Percentiles rank a stretch among this genome's conserved stretches.
These are phyloP conservation scores for Ophiodon elongatus DNA, from an alignment of 2,113 vertebrate species.

Conservation along the genomic window DNA sequence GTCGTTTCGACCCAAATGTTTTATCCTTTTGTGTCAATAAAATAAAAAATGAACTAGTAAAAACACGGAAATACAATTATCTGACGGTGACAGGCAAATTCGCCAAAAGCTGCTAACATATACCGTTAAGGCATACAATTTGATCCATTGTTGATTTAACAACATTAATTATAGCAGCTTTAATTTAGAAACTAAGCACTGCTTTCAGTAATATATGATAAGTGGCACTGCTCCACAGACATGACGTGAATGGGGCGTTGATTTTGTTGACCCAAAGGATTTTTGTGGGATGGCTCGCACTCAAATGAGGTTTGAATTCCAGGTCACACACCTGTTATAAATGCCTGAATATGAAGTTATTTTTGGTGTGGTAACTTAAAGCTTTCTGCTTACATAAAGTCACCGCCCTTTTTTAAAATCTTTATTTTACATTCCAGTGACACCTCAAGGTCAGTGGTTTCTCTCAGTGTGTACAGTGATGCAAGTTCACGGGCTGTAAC, in stretches of 20 bases:
- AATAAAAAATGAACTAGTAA: background rate
- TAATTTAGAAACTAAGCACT: background rate
- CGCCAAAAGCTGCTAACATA: background rate
- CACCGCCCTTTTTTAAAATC: background rate
- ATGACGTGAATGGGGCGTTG: background rate
- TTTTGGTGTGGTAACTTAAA: conserved; percentile 25
- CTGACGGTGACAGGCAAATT: background rate
- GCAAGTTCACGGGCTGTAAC: background rate
- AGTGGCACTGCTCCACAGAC: background rate
- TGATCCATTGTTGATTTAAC: background rate
- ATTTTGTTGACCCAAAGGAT: conserved; percentile 31
- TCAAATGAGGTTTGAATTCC: conserved; percentile 29
- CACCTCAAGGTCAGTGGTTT: background rate
- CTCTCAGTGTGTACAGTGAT: background rate
- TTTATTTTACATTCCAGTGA: conserved; percentile 41
- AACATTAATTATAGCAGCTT: background rate
- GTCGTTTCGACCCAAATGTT: background rate
- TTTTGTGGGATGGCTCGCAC: conserved; percentile 33
- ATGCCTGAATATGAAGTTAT: conserved; percentile 32
- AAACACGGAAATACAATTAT: background rate
- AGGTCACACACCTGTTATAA: conserved; percentile 36
- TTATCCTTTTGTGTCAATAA: background rate
- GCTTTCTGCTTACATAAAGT: conserved; percentile 7
- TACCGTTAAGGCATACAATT: background rate
- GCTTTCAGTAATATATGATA: background rate